These are phyloP conservation scores for Nerophis lumbriciformis DNA, from an alignment of 2,113 vertebrate species.

Conservation along the genomic window DNA sequence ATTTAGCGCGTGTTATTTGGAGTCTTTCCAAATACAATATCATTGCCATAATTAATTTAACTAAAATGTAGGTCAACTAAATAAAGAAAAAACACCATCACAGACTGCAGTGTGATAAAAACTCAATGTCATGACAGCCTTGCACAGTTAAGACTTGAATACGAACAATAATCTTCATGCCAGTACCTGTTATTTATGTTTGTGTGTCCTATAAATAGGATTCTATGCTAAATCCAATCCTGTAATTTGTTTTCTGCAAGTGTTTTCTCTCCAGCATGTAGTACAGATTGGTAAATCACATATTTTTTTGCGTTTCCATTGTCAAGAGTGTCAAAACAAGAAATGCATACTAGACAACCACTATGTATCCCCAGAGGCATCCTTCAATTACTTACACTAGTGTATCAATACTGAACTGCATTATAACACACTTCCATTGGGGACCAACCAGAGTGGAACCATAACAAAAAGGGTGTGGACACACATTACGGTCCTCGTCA, in stretches of 20 bases:
- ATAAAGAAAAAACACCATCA: conserved; percentile 6
- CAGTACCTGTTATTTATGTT: conserved; percentile 6
- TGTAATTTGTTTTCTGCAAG: conserved; percentile 4
- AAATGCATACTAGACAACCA: too few species aligned
- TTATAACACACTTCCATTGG: too few species aligned
- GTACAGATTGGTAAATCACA: too few species aligned
- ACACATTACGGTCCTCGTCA: neutral
- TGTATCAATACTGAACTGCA: too few species aligned
- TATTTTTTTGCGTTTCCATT: too few species aligned
- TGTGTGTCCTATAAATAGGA: conserved; percentile 11
- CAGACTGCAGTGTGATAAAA: conserved; percentile 15
- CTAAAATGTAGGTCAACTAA: conserved; percentile 1
- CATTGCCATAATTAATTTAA: conserved; percentile 11
- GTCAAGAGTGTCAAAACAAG: too few species aligned
- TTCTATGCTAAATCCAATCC: conserved; percentile 27
- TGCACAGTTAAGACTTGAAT: conserved; percentile 35
- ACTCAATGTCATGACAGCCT: conserved; percentile 13
- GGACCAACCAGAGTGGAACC: too few species aligned
- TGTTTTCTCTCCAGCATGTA: too few species aligned
- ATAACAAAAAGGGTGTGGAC: too few species aligned
- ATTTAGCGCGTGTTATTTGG: too few species aligned
- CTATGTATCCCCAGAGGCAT: too few species aligned
- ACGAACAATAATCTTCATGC: conserved; percentile 11
- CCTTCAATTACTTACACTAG: too few species aligned
- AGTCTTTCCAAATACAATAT: conserved; percentile 10